Conservation (phyloP, 2,113 vertebrate species). For the Sinocyclocheilus anophthalmus region DNA sequence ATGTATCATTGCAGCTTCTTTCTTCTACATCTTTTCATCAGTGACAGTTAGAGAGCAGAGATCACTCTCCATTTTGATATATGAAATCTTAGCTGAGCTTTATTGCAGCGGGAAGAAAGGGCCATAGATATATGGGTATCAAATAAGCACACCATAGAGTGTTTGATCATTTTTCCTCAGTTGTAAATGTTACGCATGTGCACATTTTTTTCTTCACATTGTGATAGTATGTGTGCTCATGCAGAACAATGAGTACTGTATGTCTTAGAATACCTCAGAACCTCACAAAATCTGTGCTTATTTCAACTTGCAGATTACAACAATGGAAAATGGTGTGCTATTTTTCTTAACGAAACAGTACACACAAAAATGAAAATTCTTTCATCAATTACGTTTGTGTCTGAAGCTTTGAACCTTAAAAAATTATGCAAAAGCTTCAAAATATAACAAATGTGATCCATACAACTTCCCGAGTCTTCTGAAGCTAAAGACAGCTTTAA, state of each 20-base stretch:
- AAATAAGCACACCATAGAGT: slow-evolving; percentile 39
- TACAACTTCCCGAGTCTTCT: background rate
- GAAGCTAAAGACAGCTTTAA: background rate
- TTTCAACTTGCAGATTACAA: background rate
- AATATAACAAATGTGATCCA: background rate
- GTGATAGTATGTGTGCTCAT: background rate
- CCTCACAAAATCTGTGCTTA: background rate
- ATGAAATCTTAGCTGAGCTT: slow-evolving; percentile 51
- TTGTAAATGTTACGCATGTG: background rate
- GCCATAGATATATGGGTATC: slow-evolving; percentile 45
- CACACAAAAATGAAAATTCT: background rate
- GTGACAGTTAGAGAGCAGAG: slow-evolving; percentile 35
- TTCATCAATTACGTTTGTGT: background rate
- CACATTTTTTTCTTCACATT: background rate
- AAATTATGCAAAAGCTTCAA: background rate
- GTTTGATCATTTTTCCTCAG: slow-evolving; percentile 12
- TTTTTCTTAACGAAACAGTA: background rate
- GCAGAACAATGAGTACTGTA: background rate
- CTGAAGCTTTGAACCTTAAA: background rate
- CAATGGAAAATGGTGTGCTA: background rate
- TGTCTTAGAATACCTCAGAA: background rate
- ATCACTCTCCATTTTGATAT: slow-evolving; percentile 42
- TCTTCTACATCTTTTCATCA: slow-evolving; percentile 34
- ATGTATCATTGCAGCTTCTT: slow-evolving; percentile 34
- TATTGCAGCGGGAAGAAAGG: slow-evolving; percentile 29